Evolutionary conservation across 53 echinoderm and acorn worm species (phyloP).

Genomic region (Holothuria scabra): DNA sequence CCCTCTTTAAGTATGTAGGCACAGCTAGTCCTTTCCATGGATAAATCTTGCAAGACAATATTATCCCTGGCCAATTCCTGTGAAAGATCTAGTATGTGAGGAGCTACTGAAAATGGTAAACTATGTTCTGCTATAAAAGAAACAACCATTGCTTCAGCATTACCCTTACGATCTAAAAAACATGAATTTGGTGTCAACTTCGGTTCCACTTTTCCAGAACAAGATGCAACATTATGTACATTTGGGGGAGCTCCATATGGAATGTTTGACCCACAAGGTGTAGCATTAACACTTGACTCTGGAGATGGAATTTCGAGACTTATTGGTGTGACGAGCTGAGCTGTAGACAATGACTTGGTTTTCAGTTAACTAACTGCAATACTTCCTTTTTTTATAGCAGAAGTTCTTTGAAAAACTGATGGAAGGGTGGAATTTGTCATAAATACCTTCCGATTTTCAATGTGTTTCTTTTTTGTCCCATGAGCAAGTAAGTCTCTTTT

Average conservation of each 20-base stretch:
- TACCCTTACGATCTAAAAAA: conserved; percentile 48
- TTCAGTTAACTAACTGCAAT: too few species aligned
- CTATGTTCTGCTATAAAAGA: conserved; percentile 45
- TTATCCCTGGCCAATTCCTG: conserved; percentile 51
- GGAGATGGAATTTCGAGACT: neutral
- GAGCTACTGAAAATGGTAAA: conserved; percentile 30
- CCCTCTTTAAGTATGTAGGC: conserved; percentile 56
- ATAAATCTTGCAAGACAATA: conserved; percentile 30
- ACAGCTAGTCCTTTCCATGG: conserved; percentile 46
- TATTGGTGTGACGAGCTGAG: too few species aligned
- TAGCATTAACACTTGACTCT: neutral
- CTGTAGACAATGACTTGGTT: too few species aligned
- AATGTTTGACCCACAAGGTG: neutral
- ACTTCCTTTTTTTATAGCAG: too few species aligned
- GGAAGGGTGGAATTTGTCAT: conserved; percentile 37
- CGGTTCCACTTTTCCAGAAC: conserved; percentile 44
- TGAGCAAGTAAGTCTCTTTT: conserved; percentile 49
- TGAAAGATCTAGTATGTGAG: conserved; percentile 33
- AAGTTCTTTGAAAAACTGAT: conserved; percentile 26
- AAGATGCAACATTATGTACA: conserved; percentile 45
- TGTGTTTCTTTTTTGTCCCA: conserved; percentile 57
- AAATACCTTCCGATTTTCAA: conserved; percentile 30
- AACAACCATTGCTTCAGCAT: conserved; percentile 51
- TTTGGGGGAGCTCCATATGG: conserved; percentile 64
- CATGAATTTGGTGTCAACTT: conserved; percentile 34